Evolutionary conservation across 1,140 invertebrate species (phyloP).

Genomic region (Drosophila littoralis): DNA sequence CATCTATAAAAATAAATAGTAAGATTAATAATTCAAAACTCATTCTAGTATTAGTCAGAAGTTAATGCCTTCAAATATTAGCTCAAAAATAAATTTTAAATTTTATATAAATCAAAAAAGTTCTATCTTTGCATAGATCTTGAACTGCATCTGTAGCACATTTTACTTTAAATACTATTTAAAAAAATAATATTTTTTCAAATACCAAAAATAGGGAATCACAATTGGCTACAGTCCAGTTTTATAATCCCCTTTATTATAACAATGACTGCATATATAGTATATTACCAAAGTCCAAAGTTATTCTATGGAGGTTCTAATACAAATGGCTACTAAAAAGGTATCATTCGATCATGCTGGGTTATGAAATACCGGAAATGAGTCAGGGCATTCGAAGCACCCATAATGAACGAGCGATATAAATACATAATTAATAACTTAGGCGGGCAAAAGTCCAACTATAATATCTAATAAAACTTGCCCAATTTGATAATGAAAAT

Average conservation of each 20-base stretch:
- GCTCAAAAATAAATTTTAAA: too few relatives aligned
- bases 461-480: slow-evolving; percentile 28
- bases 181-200: not conserved
- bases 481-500: slow-evolving; percentile 23
- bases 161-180: not conserved
- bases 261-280: not conserved
- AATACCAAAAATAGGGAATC: not conserved
- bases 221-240: not conserved
- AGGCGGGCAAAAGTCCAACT: slow-evolving; percentile 41
- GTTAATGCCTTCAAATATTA: too few relatives aligned
- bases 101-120: too few relatives aligned
- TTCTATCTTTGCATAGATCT: too few relatives aligned
- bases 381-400: slow-evolving; percentile 41
- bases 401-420: slow-evolving; percentile 63
- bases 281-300: slow-evolving; percentile 29
- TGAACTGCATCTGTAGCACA: too few relatives aligned
- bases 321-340: slow-evolving; percentile 15
- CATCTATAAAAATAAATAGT: too few relatives aligned
- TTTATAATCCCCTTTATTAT: not conserved
- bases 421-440: slow-evolving; percentile 69
- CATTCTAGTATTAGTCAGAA: too few relatives aligned
- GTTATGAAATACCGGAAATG: slow-evolving; percentile 56
- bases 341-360: slow-evolving; percentile 46
- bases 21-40: too few relatives aligned
- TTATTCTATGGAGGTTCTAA: slow-evolving; percentile 9